Base-by-base conservation (phyloP, 2,888 invertebrate species). In the Callosobruchus maculatus region DNA sequence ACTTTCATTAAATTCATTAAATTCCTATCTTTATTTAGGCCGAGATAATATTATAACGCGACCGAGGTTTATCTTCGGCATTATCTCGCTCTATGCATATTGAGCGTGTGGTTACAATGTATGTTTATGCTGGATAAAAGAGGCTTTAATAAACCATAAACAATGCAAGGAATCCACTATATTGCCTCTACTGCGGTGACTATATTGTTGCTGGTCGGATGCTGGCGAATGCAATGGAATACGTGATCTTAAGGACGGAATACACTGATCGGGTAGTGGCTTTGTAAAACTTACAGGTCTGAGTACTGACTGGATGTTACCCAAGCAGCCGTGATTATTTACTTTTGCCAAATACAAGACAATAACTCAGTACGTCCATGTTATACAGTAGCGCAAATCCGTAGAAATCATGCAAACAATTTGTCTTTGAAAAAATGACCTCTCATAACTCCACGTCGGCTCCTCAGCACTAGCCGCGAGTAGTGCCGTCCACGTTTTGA, bases 1-100 rank as follows among this genome's bases (percentile, higher is more conserved):
- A 70, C 20, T 70, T 70, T 22, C 70, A 70, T 21, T 26, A 70
- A 70, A 70, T 70, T 70, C 70, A 26, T 70, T 70, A 70, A 70
- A 70, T 70, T 70, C 70, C 70, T 1, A 22, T 49, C 70, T 26
- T 26, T 26, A 70, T 70, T 70, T 26, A 70, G 70, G 20, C 70
- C n/a, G 49, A 13, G 70, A 70, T 70, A 70, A 70, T 70, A 70
- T 70, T 26, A 70, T 70, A 70, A 70, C 49, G 49, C 49, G 20
- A 21, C 20, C 22, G 22, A 26, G 22, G 70, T 21, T 70, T 70
- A 70, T 70, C 70, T 22, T 21, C 3, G 70, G 70, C 21, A 70
- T 70, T 70, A 70, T 70, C 70, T 70, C 13, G 49, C 49, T 49
- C 26, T 26, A 26, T 26, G 13, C 49, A 49, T 49, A 49, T 49